A percentile compares a stretch with the other conserved stretches of the same genome.
phyloP scores from a whole-genome alignment of 2,113 vertebrate species.

The Steatornis caripensis region DNA sequence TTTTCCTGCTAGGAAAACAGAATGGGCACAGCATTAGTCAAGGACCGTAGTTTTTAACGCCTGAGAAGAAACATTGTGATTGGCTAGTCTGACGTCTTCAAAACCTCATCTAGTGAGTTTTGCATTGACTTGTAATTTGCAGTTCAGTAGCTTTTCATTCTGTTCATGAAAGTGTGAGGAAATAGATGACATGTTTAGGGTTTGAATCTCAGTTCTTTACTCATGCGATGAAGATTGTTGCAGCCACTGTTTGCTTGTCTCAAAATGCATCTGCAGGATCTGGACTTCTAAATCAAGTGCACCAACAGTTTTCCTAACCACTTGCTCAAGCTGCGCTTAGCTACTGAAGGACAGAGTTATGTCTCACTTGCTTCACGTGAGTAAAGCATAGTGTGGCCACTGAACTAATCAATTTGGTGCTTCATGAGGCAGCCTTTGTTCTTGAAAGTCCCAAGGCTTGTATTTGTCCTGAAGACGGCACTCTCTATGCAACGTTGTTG shows the following conservation, averaged over 20 bases:
- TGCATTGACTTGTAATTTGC: neutral
- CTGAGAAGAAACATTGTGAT: slow-evolving; percentile 5
- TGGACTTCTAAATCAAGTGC: neutral
- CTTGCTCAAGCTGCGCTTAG: neutral
- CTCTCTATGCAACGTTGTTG: neutral
- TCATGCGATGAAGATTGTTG: neutral
- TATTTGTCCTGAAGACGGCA: neutral
- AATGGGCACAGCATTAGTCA: neutral
- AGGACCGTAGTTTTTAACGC: neutral
- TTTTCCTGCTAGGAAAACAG: neutral
- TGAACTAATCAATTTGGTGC: neutral
- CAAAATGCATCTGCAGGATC: neutral
- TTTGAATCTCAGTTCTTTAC: neutral
- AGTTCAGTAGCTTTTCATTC: neutral
- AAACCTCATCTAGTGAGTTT: neutral
- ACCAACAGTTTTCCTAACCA: neutral
- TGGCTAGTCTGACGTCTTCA: neutral
- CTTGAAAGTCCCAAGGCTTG: neutral
- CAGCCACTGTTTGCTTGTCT: neutral
- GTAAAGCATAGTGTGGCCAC: neutral
- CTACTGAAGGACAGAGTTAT: neutral
- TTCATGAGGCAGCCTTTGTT: neutral
- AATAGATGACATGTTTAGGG: neutral
- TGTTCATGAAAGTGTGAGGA: neutral
- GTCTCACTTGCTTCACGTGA: neutral